These are phyloP conservation scores for Crepidodera aurea DNA, from an alignment of 2,888 invertebrate species.

Conservation along the genomic window DNA sequence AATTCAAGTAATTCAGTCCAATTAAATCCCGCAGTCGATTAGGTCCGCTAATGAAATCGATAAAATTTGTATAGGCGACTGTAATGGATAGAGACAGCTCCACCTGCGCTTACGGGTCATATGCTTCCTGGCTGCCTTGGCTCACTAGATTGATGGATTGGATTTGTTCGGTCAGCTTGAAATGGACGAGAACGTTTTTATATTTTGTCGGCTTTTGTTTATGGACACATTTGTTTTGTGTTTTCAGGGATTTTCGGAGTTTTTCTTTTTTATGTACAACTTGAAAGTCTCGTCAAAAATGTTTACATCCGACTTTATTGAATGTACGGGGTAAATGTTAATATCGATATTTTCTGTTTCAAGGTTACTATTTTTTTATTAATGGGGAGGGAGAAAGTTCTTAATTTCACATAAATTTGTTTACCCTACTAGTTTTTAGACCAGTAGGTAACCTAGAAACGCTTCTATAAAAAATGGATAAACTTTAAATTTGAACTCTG, in stretches of 20 bases:
- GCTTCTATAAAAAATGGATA: too few relatives aligned
- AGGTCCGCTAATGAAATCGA: constrained; percentile 35
- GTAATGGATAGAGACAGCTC: constrained; percentile 15
- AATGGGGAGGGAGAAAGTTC: too few relatives aligned
- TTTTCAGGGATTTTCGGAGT: constrained; percentile 22
- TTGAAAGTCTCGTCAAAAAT: constrained; percentile 13
- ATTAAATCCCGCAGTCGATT: constrained; percentile 33
- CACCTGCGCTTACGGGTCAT: constrained; percentile 32
- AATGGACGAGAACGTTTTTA: constrained; percentile 29
- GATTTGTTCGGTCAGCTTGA: constrained; percentile 31
- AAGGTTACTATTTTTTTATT: too few relatives aligned
- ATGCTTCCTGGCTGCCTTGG: constrained; percentile 23
- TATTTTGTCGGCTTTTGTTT: constrained; percentile 31
- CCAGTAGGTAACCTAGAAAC: too few relatives aligned
- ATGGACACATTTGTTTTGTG: constrained; percentile 31
- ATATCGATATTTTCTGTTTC: background rate
- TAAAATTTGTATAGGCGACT: constrained; percentile 29
- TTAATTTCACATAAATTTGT: too few relatives aligned
- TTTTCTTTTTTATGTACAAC: constrained; percentile 13
- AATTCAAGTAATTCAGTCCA: constrained; percentile 25
- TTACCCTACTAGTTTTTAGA: too few relatives aligned
- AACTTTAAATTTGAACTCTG: too few relatives aligned
- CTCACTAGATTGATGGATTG: constrained; percentile 30
- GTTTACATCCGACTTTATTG: constrained; percentile 1
- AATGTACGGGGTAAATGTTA: background rate